A percentile compares a stretch with the other conserved stretches of the same genome.
Conservation (phyloP, 2,113 vertebrate species). For the Astur gentilis region DNA sequence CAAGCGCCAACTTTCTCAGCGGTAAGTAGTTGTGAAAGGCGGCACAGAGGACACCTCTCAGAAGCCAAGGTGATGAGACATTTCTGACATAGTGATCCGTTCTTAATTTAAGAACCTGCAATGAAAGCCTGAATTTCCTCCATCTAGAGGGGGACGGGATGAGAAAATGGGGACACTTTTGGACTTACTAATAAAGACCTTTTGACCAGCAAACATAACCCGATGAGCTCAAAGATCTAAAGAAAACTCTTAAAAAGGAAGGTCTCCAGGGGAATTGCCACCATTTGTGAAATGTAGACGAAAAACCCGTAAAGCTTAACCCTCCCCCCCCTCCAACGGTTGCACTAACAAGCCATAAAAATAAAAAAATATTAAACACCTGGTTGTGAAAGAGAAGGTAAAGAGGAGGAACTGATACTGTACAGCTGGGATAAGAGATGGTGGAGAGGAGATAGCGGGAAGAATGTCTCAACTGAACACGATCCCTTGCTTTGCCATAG, state of each 20-base stretch:
- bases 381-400: background rate
- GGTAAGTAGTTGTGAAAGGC: background rate
- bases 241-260: background rate
- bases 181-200: background rate
- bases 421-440: background rate
- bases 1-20: background rate
- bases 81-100: background rate
- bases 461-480: background rate
- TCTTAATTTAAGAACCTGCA: background rate
- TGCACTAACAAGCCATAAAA: background rate
- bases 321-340: no score
- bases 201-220: background rate
- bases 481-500: background rate
- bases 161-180: background rate
- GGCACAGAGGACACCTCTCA: background rate
- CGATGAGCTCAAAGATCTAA: background rate
- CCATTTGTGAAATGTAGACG: rapidly evolving
- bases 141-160: background rate
- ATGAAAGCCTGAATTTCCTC: background rate
- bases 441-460: background rate
- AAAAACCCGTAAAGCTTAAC: background rate
- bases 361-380: background rate
- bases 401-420: background rate
- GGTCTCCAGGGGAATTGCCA: background rate
- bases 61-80: background rate